phyloP scores from a whole-genome alignment of 2,113 vertebrate genomes.

The Hippolais icterina region DNA sequence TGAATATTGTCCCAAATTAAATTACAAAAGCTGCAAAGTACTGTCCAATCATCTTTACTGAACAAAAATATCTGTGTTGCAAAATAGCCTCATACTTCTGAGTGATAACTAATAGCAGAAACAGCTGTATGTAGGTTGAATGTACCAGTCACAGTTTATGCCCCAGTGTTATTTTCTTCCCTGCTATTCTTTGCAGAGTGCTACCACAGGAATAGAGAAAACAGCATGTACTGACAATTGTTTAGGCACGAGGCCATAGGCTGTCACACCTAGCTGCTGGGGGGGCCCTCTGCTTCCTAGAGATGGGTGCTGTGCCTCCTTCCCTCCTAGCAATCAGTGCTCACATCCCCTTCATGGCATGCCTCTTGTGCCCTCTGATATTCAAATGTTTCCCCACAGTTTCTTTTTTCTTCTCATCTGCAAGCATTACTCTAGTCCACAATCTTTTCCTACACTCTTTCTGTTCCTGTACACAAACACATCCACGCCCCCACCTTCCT shows the following conservation, averaged over 20 bases:
- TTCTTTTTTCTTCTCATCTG: neutral
- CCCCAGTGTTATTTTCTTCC: neutral
- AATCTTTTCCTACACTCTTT: neutral
- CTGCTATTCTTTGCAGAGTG: neutral
- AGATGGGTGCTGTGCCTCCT: fast-evolving
- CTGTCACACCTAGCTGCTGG: neutral
- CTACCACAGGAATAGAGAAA: neutral
- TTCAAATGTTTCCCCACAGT: neutral
- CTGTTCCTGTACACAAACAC: neutral
- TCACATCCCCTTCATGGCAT: neutral
- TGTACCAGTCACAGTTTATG: neutral
- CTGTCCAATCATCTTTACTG: neutral
- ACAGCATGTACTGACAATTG: neutral
- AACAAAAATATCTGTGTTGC: neutral
- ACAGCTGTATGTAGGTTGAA: neutral
- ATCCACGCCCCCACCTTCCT: neutral
- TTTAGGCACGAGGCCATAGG: neutral
- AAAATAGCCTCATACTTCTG: neutral
- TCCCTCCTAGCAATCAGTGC: neutral
- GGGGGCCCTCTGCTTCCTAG: neutral
- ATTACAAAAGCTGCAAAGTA: neutral
- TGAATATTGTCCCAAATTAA: neutral
- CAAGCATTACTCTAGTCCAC: neutral
- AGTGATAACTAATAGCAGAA: neutral
- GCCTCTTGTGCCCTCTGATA: neutral